Evolutionary conservation across 1,140 invertebrate genomes (phyloP).

Genomic region (Pseudachorutes palmiensis): DNA sequence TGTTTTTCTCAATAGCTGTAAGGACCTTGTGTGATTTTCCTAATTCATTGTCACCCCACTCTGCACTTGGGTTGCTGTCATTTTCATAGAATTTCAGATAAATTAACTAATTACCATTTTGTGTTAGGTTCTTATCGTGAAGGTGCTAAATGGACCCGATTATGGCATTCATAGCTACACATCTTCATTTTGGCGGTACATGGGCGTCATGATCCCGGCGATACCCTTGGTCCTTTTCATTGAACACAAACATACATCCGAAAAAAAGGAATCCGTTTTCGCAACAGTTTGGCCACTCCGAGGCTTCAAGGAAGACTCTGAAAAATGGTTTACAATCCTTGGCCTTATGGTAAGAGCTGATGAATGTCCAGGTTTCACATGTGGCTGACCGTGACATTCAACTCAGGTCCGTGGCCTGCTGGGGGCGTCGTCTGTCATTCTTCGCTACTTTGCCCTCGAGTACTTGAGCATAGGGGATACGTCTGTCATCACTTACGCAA

Average conservation of each 20-base stretch:
- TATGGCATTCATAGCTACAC: conserved; percentile 24
- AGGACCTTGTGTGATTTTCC: conserved; percentile 27
- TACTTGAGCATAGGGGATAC: conserved; percentile 34
- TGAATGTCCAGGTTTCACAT: no score
- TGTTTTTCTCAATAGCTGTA: conserved; percentile 30
- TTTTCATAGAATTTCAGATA: not conserved
- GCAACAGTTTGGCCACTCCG: conserved; percentile 30
- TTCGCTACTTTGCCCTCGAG: conserved; percentile 31
- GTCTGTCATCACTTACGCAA: conserved; percentile 31
- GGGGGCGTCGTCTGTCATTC: conserved; percentile 26
- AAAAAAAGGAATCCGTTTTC: conserved; percentile 21
- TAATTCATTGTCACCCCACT: not conserved
- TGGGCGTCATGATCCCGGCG: conserved; percentile 17
- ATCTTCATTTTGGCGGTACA: conserved; percentile 33
- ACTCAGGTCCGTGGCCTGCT: conserved; percentile 30
- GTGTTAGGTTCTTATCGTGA: not conserved
- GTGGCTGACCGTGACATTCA: not conserved
- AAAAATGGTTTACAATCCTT: conserved; percentile 28
- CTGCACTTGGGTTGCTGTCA: not conserved
- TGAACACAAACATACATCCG: conserved; percentile 15
- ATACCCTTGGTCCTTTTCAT: conserved; percentile 29
- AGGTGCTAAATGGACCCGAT: conserved; percentile 2
- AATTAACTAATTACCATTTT: not conserved
- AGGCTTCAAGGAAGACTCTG: not conserved
- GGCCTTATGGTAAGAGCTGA: conserved; percentile 28